Evolutionary conservation across 2,113 vertebrate genomes (phyloP), one percentile per base, ranked within the genome.

Genomic region (Peromyscus californicus): DNA sequence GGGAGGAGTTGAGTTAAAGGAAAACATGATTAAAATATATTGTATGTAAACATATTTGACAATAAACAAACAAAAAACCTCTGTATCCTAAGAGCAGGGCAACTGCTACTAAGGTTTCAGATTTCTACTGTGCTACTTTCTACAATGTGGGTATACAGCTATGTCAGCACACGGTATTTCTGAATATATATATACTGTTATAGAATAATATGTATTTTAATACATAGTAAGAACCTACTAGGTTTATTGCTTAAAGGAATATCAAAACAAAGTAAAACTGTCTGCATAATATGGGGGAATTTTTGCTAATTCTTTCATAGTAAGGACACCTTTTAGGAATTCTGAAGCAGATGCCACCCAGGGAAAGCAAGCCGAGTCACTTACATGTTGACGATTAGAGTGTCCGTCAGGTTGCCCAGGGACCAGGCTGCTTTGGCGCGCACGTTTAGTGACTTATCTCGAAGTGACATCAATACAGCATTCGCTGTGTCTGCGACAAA

Each of bases 391-490:
- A 99, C 98, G 90, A 99, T 99, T 39, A 99, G 99, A 0, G 99
- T 99, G 97, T 99, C 99, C 0, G 99, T 99, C 48, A 99, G 99
- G 97, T 99, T 99, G 96, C 99, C 99, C 69, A 99, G 98, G 51
- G 99, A 99, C 99, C 99, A 99, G 48, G 99, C 99, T 74, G 99
- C 99, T 96, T 99, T 99, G 97, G 99, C 99, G 29, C 99, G 99
- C 88, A 99, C 99, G 0, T 99, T 99, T 4, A 99, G 98, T 82
- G 99, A 99, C 59, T 99, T 99, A 98, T 99, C 99, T 0, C 99
- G 98, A 42, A 99, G 99, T 45, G 99, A 99, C 48, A 98, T 98
- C 85, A 99, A 98, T 74, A 99, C 98, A 13, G 99, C 99, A 36
- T 99, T 99, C 3, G 99, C 99, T 9, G 99, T 99, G 96, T 99